phyloP scores from a whole-genome alignment of 2,113 vertebrate genomes.

The Nyctereutes procyonoides region DNA sequence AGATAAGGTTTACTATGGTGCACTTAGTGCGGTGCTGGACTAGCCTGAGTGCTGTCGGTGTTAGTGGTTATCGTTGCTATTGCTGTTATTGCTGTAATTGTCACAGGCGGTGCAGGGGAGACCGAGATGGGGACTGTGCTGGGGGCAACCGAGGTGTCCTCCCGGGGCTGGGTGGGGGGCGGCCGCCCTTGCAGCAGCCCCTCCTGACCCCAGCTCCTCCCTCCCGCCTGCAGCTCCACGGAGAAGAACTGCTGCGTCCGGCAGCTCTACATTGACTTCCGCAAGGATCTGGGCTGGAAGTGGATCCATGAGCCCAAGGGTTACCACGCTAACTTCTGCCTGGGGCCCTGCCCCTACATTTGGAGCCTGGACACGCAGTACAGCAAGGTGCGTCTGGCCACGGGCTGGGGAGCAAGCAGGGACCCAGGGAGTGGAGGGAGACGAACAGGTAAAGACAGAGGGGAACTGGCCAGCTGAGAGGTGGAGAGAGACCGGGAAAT shows the following conservation, averaged over 20 bases:
- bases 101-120: neutral
- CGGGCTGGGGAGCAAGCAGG: fast-evolving
- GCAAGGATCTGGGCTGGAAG: constrained; percentile 95
- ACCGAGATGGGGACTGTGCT: neutral
- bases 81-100: neutral
- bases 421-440: neutral
- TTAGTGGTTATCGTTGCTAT: neutral
- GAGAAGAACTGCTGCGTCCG: constrained; percentile 92
- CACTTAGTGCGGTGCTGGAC: too few species aligned
- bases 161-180: too few species aligned
- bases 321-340: constrained; percentile 94
- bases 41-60: neutral
- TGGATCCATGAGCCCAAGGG: constrained; percentile 95
- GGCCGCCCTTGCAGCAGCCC: too few species aligned
- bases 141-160: neutral
- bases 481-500: neutral
- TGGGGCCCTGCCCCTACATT: constrained; percentile 95
- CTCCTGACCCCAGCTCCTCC: neutral
- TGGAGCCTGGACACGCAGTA: constrained; percentile 95
- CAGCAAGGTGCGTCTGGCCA: constrained; percentile 88
- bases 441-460: neutral
- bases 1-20: neutral
- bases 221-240: constrained; percentile 64
- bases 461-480: neutral
- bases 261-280: constrained; percentile 94